phyloP scores from a whole-genome alignment of 2,113 vertebrate species.

The Grammomys dolichurus region DNA sequence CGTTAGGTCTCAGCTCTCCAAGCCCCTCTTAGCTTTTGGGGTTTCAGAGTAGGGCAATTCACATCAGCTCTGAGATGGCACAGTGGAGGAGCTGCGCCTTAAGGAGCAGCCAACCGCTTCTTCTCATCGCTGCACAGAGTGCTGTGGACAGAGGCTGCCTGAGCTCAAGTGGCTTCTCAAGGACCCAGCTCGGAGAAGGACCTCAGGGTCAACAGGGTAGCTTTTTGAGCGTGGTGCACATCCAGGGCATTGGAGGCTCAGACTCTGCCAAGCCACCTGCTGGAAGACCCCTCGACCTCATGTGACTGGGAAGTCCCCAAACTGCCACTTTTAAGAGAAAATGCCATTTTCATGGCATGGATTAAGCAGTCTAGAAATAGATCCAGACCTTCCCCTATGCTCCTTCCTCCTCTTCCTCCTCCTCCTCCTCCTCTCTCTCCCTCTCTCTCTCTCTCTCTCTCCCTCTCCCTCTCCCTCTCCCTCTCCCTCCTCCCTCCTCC shows the following conservation, averaged over 20 bases:
- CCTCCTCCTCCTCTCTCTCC: no score
- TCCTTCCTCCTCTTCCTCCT: no score
- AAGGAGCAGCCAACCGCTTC: not conserved
- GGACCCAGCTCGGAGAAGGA: not conserved
- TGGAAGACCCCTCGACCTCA: not conserved
- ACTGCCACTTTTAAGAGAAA: not conserved
- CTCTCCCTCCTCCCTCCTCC: no score
- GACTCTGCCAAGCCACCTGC: not conserved
- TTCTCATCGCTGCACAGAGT: not conserved
- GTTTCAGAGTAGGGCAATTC: not conserved
- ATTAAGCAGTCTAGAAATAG: conserved; percentile 12
- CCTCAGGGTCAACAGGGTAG: conserved; percentile 45
- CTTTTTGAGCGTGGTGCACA: not conserved
- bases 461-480: no score
- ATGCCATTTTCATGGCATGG: not conserved
- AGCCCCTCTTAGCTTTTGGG: not conserved
- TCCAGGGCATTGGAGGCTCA: not conserved
- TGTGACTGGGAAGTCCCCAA: not conserved
- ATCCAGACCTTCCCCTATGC: not conserved
- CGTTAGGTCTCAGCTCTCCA: not conserved
- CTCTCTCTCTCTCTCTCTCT: fast-evolving
- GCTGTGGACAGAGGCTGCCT: not conserved
- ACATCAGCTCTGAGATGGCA: not conserved
- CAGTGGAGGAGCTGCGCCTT: not conserved
- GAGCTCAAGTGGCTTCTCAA: conserved; percentile 67